Evolutionary conservation across 2,888 invertebrate genomes (phyloP).

Genomic region (Tetragonula carbonaria): DNA sequence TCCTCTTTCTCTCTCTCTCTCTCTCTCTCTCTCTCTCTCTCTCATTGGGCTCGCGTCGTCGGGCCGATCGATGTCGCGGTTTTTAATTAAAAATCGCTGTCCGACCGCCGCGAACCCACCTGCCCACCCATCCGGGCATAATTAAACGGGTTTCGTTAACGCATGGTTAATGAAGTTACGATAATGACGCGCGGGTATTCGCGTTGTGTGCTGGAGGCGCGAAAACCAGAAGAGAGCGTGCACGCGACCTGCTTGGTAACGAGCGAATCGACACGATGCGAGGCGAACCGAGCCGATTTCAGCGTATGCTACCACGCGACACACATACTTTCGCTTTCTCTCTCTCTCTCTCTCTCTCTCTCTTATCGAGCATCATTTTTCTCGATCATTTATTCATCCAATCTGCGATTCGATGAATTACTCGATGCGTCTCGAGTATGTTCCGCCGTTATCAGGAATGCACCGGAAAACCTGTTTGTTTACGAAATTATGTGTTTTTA

Average conservation of each 20-base stretch:
- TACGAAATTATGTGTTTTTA: slow-evolving; percentile 5
- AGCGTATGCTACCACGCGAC: slow-evolving; percentile 1
- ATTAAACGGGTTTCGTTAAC: slow-evolving; percentile 45
- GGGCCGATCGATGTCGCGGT: slow-evolving; percentile 19
- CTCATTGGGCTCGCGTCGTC: neutral
- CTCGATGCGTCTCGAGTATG: neutral
- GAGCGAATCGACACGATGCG: slow-evolving; percentile 19
- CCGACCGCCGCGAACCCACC: neutral
- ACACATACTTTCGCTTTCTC: neutral
- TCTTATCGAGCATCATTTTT: slow-evolving; percentile 8
- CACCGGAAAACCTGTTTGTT: neutral
- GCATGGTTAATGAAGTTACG: slow-evolving; percentile 50
- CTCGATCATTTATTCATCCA: slow-evolving; percentile 10
- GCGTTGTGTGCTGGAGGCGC: slow-evolving; percentile 26
- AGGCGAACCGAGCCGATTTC: neutral
- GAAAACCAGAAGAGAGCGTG: slow-evolving; percentile 16
- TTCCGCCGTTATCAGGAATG: neutral
- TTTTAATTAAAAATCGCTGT: slow-evolving; percentile 48
- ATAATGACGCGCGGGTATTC: slow-evolving; percentile 31
- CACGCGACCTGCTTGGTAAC: slow-evolving; percentile 36
- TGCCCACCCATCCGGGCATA: neutral
- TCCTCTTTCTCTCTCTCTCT: no score
- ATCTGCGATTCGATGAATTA: slow-evolving; percentile 10
- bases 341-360: neutral
- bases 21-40: neutral